Percentiles rank a stretch among this genome's conserved stretches.
Conservation (phyloP, 2,113 vertebrate species). For the Trematomus loennbergii region DNA sequence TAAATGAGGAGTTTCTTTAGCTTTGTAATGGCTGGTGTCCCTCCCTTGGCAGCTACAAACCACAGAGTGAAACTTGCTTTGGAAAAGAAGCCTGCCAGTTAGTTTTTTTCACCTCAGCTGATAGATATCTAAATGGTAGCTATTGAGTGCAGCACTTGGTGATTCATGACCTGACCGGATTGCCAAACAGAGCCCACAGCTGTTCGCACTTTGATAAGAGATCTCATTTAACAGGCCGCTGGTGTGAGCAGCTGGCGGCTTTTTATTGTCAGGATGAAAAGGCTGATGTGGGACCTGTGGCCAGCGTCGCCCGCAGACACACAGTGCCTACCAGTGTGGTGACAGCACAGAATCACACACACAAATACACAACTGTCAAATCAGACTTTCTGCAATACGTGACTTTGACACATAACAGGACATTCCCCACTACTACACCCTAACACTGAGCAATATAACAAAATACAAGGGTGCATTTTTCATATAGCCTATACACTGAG, state of each 20-base stretch:
- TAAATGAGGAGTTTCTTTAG: neutral
- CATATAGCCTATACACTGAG: neutral
- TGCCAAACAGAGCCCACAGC: slow-evolving; percentile 55
- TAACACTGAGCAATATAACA: neutral
- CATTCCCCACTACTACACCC: neutral
- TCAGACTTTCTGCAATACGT: neutral
- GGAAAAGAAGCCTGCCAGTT: slow-evolving; percentile 15
- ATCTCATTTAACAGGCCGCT: slow-evolving; percentile 59
- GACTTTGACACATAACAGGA: too few species aligned
- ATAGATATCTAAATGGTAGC: slow-evolving; percentile 33
- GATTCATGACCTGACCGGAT: slow-evolving; percentile 55
- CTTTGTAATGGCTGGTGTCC: neutral
- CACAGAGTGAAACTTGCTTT: slow-evolving; percentile 23
- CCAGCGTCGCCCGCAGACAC: neutral
- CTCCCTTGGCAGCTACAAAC: neutral
- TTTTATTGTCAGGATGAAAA: slow-evolving; percentile 53
- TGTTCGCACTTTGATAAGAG: slow-evolving; percentile 64
- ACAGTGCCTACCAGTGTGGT: neutral
- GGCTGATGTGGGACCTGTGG: slow-evolving; percentile 42
- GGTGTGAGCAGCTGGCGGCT: slow-evolving; percentile 56
- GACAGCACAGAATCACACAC: neutral
- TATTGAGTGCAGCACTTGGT: slow-evolving; percentile 25
- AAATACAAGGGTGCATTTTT: neutral
- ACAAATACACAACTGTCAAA: neutral
- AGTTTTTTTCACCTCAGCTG: neutral